A percentile compares a stretch with the other conserved stretches of the same genome.
Conservation (phyloP, 2,888 invertebrate genomes). For the Elegia similella region DNA sequence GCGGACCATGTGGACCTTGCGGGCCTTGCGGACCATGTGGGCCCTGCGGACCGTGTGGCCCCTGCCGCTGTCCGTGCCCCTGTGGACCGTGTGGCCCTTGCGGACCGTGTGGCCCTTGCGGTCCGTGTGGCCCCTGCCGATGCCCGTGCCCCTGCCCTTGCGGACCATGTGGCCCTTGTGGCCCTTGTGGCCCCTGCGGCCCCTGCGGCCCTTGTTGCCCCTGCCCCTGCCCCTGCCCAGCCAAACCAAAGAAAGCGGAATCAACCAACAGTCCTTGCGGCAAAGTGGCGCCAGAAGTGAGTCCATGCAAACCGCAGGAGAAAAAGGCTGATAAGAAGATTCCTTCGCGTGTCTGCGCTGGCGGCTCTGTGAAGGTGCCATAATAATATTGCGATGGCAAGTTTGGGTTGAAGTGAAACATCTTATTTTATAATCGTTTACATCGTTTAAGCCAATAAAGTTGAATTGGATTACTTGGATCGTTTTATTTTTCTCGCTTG, state of each 20-base stretch:
- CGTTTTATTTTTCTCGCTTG: constrained; percentile 1
- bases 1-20: constrained; percentile 39
- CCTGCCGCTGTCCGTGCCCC: constrained; percentile 33
- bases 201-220: constrained; percentile 32
- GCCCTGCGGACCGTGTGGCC: constrained; percentile 41
- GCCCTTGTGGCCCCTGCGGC: constrained; percentile 26
- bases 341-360: constrained; percentile 28
- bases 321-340: constrained; percentile 40
- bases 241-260: constrained; percentile 33
- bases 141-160: constrained; percentile 35
- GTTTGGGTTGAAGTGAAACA: background rate
- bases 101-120: constrained; percentile 38
- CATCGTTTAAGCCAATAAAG: constrained; percentile 10
- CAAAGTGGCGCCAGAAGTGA: background rate
- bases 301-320: constrained; percentile 25
- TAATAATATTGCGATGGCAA: constrained; percentile 23
- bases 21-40: constrained; percentile 41
- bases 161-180: constrained; percentile 36
- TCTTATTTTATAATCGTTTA: constrained; percentile 9
- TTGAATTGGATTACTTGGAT: background rate
- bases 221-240: constrained; percentile 9
- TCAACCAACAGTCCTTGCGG: constrained; percentile 28
- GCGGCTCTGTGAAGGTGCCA: constrained; percentile 26
- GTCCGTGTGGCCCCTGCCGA: constrained; percentile 39
- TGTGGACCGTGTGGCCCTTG: constrained; percentile 35